Evolutionary conservation across 2,888 invertebrate species (phyloP), one percentile per base, ranked within the genome.

Genomic region (Torymus texanus): DNA sequence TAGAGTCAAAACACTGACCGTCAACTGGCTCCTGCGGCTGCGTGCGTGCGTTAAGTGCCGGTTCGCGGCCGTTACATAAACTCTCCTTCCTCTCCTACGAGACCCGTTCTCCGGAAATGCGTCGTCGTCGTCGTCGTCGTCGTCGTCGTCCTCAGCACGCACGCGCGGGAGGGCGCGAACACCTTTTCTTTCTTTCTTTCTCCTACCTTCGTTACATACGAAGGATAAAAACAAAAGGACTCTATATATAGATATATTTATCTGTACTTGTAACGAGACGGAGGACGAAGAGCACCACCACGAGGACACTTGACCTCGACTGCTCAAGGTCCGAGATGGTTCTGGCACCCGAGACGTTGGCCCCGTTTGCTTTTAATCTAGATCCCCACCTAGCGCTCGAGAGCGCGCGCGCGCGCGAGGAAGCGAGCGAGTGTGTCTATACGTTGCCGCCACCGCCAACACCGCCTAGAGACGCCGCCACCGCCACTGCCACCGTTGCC

Each of bases 351-450:
- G 85, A 87, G 88, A 88, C 87, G 88, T 87, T 90, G 90, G 88
- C 90, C 90, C 88, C 90, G 88, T 89, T 90, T 89, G 87, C 90
- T 90, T 90, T 90, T 90, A 90, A 90, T 90, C 89, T 86, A 88
- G 87, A 87, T 90, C 90, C 90, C 90, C 90, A 89, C 90, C 88
- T 88, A 41, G 41, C 41, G 41, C 41, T 85, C 16, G 58, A n/a
- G 21, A 13, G 55, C 55, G 59, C 63, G 61, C 62, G 56, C 16
- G 65, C 53, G 80, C 62, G 65, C 74, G 61, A 56, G 8, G 51
- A 41, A 29, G 29, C 55, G 59, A 51, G 66, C 50, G 66, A n/a
- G 63, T 63, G 63, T 63, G 21, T 16, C 21, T 18, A 2, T 58
- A 70, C 53, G 50, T 41, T 55, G 18, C 14, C 58, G 14, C 51